phyloP scores from a whole-genome alignment of 2,113 vertebrate genomes.

The Naja naja region DNA sequence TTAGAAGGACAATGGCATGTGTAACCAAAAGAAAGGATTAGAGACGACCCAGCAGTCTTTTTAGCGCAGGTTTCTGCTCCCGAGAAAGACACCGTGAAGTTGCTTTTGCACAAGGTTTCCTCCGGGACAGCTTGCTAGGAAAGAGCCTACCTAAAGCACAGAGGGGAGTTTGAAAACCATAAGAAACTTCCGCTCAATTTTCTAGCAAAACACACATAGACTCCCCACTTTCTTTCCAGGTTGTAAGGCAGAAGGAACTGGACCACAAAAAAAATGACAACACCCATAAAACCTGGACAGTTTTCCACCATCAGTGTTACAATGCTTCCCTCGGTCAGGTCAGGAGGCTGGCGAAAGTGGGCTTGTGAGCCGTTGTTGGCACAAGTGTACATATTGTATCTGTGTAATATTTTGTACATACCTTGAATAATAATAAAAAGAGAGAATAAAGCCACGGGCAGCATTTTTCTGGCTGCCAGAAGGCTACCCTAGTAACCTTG shows the following conservation, averaged over 20 bases:
- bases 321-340: neutral
- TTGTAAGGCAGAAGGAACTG: neutral
- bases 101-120: neutral
- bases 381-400: conserved; percentile 80
- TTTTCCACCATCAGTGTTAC: neutral
- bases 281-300: neutral
- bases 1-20: neutral
- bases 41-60: neutral
- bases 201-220: rapidly evolving
- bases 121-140: rapidly evolving
- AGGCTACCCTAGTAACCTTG: conserved; percentile 42
- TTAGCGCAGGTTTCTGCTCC: neutral
- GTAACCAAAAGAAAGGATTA: neutral
- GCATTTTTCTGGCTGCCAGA: conserved; percentile 23
- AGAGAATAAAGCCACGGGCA: conserved; percentile 28
- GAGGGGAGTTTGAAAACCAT: neutral
- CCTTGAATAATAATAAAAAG: conserved; percentile 46
- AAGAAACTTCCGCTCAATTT: neutral
- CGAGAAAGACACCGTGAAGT: neutral
- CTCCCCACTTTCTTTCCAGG: neutral
- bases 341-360: neutral
- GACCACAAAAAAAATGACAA: too few species aligned
- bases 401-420: conserved; percentile 90
- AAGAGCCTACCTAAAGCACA: neutral
- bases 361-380: neutral